Evolutionary conservation across 2,797 vertebrate genomes (phyloP).

Genomic region (Onychomys arenicola): DNA sequence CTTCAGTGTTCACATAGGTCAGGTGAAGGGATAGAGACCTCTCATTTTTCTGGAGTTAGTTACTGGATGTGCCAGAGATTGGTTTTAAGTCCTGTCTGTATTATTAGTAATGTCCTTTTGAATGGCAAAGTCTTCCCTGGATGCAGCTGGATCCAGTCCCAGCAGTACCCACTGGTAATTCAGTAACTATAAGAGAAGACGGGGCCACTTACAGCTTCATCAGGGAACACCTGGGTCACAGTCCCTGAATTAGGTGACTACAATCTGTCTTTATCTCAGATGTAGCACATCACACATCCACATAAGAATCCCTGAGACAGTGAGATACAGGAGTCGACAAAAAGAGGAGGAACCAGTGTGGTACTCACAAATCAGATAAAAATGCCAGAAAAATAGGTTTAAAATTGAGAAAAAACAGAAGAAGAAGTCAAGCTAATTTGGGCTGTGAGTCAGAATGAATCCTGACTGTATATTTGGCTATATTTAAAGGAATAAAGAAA

Average conservation of each 20-base stretch:
- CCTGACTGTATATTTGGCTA: not conserved
- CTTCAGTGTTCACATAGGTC: not conserved
- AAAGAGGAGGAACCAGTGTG: not conserved
- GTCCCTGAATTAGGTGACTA: not conserved
- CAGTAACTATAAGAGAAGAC: not conserved
- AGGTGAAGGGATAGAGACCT: not conserved
- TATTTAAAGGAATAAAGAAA: not conserved
- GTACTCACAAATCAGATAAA: not conserved
- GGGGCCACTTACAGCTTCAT: too few species aligned
- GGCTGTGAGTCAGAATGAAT: not conserved
- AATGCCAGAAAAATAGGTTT: not conserved
- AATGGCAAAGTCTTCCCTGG: not conserved
- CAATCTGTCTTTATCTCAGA: not conserved
- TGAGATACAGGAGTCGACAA: not conserved
- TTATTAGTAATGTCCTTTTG: not conserved
- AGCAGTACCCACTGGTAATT: not conserved
- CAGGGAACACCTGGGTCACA: not conserved
- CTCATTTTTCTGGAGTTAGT: not conserved
- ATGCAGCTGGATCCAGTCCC: not conserved
- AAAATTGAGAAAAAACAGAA: too few species aligned
- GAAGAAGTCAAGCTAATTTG: not conserved
- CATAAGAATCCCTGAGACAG: not conserved
- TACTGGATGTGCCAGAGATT: not conserved
- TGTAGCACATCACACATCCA: not conserved
- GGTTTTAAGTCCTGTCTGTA: not conserved